Base-by-base conservation (phyloP, 2,797 vertebrate genomes). In the Pipistrellus pipistrellus region DNA sequence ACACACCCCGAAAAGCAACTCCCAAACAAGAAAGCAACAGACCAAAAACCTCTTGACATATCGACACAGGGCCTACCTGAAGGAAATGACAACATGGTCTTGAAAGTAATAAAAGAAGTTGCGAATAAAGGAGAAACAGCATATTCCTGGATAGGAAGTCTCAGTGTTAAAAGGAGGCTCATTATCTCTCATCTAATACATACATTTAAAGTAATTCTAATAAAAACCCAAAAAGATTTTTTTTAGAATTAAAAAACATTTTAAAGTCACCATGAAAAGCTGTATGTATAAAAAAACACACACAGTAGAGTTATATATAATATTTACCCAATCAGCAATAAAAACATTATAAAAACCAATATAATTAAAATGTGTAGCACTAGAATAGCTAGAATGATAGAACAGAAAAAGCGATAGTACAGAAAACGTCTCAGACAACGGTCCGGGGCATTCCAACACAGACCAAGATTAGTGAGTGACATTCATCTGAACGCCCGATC, bases 211-310 rank as follows among this genome's bases (percentile, higher is more conserved):
- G 14, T 69, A 90, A 88, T 62, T 72, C 32, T 78, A 88, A 81
- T 90, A 7, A 69, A 78, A 88, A 53, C 72, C 7, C 48, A 41
- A n/a, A 8, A 75, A 82, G 21, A 57, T 17, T 57, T 55, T 57
- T 7, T 81, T 73, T 44, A n/a, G 30, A 78, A 88, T 64, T 81
- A 21, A 51, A 94, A 78, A 88, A 68, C n/a, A 88, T n/a, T 44
- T 20, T 86, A 38, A 90, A 88, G 44, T 94, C 55, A 78, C 53
- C 17, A 88, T 69, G 23, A 95, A 83, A 69, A 4, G n/a, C 12
- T 80, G 12, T n/a, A 25, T 71, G 46, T 27, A 21, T 75, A 51
- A 21, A 46, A 32, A 55, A 82, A 44, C n/a, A n/a, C n/a, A n/a
- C n/a, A 48, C 73, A 44, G n/a, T 18, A 72, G 23, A 57, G 48